Evolutionary conservation across 2,113 vertebrate genomes (phyloP).

Genomic region (Dipodomys ordii): DNA sequence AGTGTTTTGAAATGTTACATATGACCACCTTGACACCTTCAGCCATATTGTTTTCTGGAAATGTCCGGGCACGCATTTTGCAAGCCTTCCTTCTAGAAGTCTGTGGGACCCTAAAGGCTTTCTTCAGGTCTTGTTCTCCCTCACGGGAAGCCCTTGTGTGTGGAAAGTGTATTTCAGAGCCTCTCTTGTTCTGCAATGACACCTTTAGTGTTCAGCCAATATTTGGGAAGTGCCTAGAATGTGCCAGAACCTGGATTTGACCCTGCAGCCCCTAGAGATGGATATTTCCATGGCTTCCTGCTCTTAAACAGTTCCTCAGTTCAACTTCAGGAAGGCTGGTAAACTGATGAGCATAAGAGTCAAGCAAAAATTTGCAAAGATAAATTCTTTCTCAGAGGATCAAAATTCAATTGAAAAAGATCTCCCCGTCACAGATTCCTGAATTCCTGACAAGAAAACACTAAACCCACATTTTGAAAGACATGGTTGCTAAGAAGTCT

Average conservation of each 20-base stretch:
- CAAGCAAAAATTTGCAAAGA: background rate
- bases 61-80: background rate
- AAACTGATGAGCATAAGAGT: no score
- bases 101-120: background rate
- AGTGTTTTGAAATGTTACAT: background rate
- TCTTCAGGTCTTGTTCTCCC: background rate
- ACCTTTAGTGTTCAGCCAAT: background rate
- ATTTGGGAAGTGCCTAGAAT: no score
- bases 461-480: constrained; percentile 22
- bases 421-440: constrained; percentile 1
- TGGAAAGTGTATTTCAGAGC: background rate
- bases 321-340: background rate
- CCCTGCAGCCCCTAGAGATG: background rate
- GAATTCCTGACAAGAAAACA: constrained; percentile 8
- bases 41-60: background rate
- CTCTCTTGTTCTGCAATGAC: background rate
- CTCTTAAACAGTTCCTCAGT: background rate
- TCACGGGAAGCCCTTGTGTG: background rate
- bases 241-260: background rate
- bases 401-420: background rate
- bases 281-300: background rate
- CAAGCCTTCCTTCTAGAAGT: background rate
- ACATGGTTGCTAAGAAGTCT: background rate
- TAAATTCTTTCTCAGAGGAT: background rate
- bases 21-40: background rate